These are phyloP conservation scores for Tympanuchus pallidicinctus DNA, from an alignment of 2,113 vertebrate species.

Conservation along the genomic window DNA sequence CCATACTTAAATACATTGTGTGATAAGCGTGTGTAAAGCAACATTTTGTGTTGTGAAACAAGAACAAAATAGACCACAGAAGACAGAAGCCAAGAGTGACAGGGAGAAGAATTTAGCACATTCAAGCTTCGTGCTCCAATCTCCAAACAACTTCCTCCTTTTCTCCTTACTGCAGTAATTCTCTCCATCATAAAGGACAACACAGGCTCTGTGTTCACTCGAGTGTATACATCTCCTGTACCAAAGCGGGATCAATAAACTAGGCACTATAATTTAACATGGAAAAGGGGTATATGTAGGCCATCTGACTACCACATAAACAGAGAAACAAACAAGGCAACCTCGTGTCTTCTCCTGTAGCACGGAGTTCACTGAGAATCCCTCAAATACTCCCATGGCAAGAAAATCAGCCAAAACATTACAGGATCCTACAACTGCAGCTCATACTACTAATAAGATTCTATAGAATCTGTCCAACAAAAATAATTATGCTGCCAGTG, in stretches of 20 bases:
- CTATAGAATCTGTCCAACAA: background rate
- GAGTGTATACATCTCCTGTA: fast-evolving
- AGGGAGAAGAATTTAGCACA: background rate
- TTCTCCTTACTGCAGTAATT: background rate
- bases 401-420: background rate
- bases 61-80: background rate
- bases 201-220: background rate
- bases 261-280: background rate
- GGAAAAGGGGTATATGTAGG: background rate
- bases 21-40: fast-evolving
- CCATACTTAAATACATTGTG: background rate
- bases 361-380: background rate
- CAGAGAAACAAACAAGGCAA: background rate
- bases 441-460: background rate
- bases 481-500: background rate
- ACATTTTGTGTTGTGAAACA: background rate
- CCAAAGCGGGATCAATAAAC: background rate
- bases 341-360: background rate
- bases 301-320: background rate
- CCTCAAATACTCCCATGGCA: background rate
- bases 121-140: background rate
- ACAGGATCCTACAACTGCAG: background rate
- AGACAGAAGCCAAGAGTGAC: background rate
- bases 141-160: background rate
- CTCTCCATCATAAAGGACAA: background rate